Evolutionary conservation across 2,888 invertebrate species (phyloP), one percentile per base, ranked within the genome.

Genomic region (Galerucella calmariensis): DNA sequence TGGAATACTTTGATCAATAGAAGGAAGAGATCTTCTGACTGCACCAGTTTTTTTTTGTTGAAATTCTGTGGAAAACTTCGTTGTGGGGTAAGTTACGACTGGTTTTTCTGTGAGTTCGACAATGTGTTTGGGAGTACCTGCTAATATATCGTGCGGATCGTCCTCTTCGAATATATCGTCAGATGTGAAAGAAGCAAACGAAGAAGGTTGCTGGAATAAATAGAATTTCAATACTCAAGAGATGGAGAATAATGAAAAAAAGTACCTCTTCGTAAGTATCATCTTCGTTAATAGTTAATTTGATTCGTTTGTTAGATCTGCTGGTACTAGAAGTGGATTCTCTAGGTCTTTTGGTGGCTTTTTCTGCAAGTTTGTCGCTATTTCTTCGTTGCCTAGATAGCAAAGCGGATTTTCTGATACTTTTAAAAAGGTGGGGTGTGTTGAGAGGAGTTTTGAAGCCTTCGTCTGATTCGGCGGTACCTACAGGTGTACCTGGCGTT

Each of bases 381-480:
- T 65, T 51, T 71, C 73, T 14, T 75, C 68, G 67, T 63, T 48
- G 2, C 16, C 79, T 71, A 8, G 82, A 81, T 58, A 73, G 73
- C 8, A 82, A 67, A 3, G 74, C 81, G 11, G 78, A 77, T 48
- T 80, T 80, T 27, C 74, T 76, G 14, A 82, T 78, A 68, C 76
- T 75, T 48, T 82, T 79, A 68, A 82, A 82, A 51, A 82, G 65
- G 9, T 79, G 80, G 1, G 82, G 81, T 8, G 82, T 81, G 27
- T 80, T 82, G 24, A 79, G 51, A 12, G 82, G 82, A 2, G 82
- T 82, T 76, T 82, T 82, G 51, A 82, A 78, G 11, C 68, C 73
- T 8, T 73, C 72, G 27, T 79, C 79, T 14, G 16, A 67, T 16
- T 72, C 74, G 20, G 48, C 63, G 24, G 58, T 59, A 35, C 35